phyloP scores from a whole-genome alignment of 64 coral and sea anemone genomes.

The Actinia equina region DNA sequence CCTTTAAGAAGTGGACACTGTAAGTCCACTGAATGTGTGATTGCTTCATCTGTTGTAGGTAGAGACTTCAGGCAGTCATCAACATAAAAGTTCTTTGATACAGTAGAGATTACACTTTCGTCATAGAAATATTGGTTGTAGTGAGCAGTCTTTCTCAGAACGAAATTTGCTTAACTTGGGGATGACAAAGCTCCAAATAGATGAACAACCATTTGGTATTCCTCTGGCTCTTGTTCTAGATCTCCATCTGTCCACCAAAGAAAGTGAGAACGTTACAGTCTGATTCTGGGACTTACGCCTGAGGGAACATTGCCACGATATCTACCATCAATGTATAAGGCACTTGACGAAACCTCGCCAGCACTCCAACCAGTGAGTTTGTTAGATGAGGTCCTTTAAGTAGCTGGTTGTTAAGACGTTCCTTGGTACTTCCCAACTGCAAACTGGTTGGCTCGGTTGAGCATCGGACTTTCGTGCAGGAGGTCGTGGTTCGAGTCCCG shows the following conservation, averaged over 20 bases:
- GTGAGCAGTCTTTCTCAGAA: neutral
- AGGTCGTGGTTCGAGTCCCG: too few relatives aligned
- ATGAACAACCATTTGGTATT: conserved; percentile 1
- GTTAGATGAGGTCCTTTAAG: neutral
- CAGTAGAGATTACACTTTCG: neutral
- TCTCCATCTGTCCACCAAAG: conserved; percentile 5
- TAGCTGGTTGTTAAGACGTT: neutral
- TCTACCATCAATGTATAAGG: neutral
- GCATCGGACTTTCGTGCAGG: too few relatives aligned
- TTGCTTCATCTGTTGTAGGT: neutral
- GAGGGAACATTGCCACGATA: neutral
- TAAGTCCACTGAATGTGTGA: neutral
- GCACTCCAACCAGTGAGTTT: neutral
- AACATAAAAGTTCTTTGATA: neutral
- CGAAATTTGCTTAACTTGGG: neutral
- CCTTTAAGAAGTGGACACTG: too few relatives aligned
- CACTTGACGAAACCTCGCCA: neutral
- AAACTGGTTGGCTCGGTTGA: too few relatives aligned
- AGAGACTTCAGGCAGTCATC: neutral
- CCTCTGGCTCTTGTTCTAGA: neutral
- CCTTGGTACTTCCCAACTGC: neutral
- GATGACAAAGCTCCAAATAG: conserved; percentile 1
- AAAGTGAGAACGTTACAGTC: neutral
- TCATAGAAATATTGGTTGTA: neutral
- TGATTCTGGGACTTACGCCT: neutral